Base-by-base conservation (phyloP, 1,140 invertebrate species). In the Drosophila sulfurigaster region DNA sequence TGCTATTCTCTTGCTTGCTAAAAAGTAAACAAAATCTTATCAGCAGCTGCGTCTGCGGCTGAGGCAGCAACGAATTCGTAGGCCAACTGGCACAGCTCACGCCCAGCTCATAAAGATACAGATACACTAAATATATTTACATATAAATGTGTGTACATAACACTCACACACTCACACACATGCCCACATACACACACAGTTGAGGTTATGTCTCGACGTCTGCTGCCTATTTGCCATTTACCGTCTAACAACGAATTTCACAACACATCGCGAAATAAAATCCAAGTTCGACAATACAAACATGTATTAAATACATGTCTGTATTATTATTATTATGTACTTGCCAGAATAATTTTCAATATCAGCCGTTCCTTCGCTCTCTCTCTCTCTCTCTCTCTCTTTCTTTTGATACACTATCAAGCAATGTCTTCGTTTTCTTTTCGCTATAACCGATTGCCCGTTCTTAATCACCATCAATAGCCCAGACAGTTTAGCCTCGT, bases 11-110 rank as follows among this genome's bases (percentile, higher is more conserved):
- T 48, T 20, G 20, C 5, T 20, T 32, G 20, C 38, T 28, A 69
- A 75, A 75, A 71, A 57, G 66, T 79, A 79, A 79, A 79, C 76
- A 79, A 75, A 79, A 79, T 75, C 76, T 79, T 79, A 79, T 79
- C 73, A 78, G 65, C 63, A 54, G 57, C 54, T 1, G 16, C 32
- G 15, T 32, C 25, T 25, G 8, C 38, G 32, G 25, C 51, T 8
- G 46, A 16, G 32, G 38, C 38, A 45, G 25, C 51, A 13, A 25
- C 41, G 15, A 63, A 54, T 51, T 71, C 46, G 59, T 35, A 45
- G 13, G 56, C 68, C 74, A 71, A 72, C 68, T 76, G 59, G 56
- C 56, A 59, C 68, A 52, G 70, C 70, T 75, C 71, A 75, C 75
- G 56, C 71, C 75, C 60, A 70, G 62, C 59, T 78, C 65, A 69